Evolutionary conservation across 2,113 vertebrate genomes (phyloP).

Genomic region (human (Homo sapiens)): DNA sequence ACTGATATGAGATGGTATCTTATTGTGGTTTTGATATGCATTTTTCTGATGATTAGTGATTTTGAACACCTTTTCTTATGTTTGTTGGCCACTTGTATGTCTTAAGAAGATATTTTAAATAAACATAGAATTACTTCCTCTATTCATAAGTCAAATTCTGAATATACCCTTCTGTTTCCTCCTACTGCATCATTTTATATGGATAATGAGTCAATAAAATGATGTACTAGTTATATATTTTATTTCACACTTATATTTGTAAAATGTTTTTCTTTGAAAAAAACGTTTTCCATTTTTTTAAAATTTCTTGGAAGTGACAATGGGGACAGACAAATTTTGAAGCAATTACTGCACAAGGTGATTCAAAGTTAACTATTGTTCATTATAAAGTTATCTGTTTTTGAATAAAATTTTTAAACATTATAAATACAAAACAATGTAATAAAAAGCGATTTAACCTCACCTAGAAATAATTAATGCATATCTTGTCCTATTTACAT

Average conservation of each 20-base stretch:
- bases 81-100: too few species aligned
- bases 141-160: neutral
- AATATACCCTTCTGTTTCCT: neutral
- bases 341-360: constrained; percentile 56
- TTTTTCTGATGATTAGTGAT: too few species aligned
- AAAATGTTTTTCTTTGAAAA: neutral
- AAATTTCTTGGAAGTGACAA: neutral
- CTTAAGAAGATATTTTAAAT: neutral
- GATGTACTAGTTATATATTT: neutral
- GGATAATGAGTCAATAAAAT: neutral
- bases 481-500: neutral
- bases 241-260: neutral
- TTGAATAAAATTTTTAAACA: constrained; percentile 3
- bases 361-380: neutral
- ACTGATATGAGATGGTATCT: too few species aligned
- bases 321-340: constrained; percentile 8
- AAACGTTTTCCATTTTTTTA: neutral
- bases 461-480: neutral
- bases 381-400: neutral
- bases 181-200: neutral
- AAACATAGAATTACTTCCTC: neutral
- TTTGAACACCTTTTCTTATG: too few species aligned
- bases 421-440: neutral
- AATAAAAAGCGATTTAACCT: neutral
- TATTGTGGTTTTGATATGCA: too few species aligned